These are phyloP conservation scores for Caradrina clavipalpis DNA, from an alignment of 2,888 invertebrate species.

Conservation along the genomic window DNA sequence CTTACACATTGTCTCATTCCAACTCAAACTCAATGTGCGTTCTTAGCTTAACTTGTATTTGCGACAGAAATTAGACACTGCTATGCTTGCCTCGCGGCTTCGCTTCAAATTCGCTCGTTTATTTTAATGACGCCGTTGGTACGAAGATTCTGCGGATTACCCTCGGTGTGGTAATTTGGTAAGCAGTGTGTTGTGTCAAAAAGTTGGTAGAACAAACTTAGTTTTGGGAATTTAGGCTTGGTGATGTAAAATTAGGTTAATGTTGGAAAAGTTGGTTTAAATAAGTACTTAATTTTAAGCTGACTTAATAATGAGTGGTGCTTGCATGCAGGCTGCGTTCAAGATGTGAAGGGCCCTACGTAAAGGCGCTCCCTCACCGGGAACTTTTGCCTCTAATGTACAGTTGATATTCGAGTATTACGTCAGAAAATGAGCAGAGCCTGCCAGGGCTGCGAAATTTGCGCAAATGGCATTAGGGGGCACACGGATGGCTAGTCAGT, in stretches of 20 bases:
- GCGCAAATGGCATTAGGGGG: too few species aligned
- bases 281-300: too few species aligned
- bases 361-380: too few species aligned
- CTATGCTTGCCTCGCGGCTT: conserved; percentile 46
- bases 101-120: conserved; percentile 56
- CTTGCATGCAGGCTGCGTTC: too few species aligned
- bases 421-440: too few species aligned
- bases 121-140: conserved; percentile 62
- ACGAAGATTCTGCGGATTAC: conserved; percentile 56
- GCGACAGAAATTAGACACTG: conserved; percentile 48
- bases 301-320: too few species aligned
- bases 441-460: too few species aligned
- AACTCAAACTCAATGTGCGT: conserved; percentile 27
- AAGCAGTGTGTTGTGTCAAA: conserved; percentile 48
- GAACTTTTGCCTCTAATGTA: too few species aligned
- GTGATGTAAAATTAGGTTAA: conserved; percentile 23
- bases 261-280: conserved; percentile 15
- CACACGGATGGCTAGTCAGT: too few species aligned
- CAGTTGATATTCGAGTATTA: too few species aligned
- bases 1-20: conserved; percentile 26
- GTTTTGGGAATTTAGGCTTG: conserved; percentile 13
- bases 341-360: too few species aligned
- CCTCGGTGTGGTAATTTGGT: conserved; percentile 44
- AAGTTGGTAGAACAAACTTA: conserved; percentile 49
- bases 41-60: conserved; percentile 44